phyloP scores from a whole-genome alignment of 2,888 invertebrate species.

The Drosophila anomalipes region DNA sequence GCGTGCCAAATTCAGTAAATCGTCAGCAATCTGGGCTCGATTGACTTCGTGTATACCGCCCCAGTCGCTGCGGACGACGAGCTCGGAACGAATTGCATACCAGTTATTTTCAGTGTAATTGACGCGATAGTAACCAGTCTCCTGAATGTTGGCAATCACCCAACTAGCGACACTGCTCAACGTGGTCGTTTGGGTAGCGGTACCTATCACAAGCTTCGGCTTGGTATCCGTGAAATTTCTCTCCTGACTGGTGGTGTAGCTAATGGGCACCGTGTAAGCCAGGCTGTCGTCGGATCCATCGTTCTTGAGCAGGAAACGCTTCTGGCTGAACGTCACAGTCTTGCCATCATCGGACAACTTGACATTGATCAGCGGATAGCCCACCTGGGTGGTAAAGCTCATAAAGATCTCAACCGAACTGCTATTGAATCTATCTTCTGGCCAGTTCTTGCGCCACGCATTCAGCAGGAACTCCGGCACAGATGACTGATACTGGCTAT shows the following conservation, averaged over 20 bases:
- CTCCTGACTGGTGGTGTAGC: constrained; percentile 74
- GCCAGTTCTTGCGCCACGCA: constrained; percentile 84
- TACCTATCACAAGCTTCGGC: constrained; percentile 69
- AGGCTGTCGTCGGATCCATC: constrained; percentile 61
- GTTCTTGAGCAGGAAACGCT: constrained; percentile 80
- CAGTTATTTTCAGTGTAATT: constrained; percentile 90
- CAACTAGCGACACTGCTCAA: constrained; percentile 54
- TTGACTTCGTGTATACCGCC: constrained; percentile 88
- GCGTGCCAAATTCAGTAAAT: constrained; percentile 90
- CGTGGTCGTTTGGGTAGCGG: rapidly evolving
- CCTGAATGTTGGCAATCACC: constrained; percentile 83
- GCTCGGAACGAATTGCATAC: constrained; percentile 82
- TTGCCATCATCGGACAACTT: constrained; percentile 43
- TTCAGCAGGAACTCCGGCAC: constrained; percentile 86
- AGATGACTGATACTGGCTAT: constrained; percentile 80
- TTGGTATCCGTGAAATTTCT: constrained; percentile 67
- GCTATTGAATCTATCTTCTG: constrained; percentile 65
- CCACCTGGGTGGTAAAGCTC: constrained; percentile 89
- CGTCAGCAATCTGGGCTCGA: constrained; percentile 93
- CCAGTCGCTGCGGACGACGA: constrained; percentile 54
- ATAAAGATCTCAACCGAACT: constrained; percentile 80
- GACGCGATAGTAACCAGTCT: constrained; percentile 87
- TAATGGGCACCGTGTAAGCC: constrained; percentile 80
- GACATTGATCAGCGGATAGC: constrained; percentile 89
- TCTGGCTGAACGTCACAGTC: constrained; percentile 71